Percentiles rank a stretch among this genome's conserved stretches.
Evolutionary conservation across 2,113 vertebrate genomes (phyloP).

Genomic region (Paralichthys olivaceus): DNA sequence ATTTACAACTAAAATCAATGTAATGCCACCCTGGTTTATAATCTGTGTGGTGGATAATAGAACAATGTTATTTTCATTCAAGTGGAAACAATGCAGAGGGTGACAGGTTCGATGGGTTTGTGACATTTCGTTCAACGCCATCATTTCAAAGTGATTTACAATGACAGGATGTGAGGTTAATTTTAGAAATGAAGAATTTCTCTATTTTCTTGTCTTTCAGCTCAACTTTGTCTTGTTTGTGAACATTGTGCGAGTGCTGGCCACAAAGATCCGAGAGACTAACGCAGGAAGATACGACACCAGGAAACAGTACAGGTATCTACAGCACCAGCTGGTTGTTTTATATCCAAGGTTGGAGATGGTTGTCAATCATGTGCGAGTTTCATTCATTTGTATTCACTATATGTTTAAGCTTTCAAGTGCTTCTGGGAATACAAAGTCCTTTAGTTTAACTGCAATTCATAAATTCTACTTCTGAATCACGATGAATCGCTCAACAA

Average conservation of each 20-base stretch:
- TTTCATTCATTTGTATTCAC: not conserved
- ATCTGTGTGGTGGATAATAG: not conserved
- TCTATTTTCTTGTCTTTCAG: constrained; percentile 78
- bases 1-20: not conserved
- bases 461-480: too few species aligned
- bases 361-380: not conserved
- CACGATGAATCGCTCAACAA: too few species aligned
- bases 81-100: not conserved
- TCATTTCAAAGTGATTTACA: not conserved
- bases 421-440: too few species aligned
- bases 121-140: not conserved
- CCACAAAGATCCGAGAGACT: constrained; percentile 91
- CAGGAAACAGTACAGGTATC: constrained; percentile 90
- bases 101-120: not conserved
- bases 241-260: constrained; percentile 91
- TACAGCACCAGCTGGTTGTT: not conserved
- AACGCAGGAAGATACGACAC: constrained; percentile 89
- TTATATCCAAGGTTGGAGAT: too few species aligned
- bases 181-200: not conserved
- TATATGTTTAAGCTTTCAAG: not conserved
- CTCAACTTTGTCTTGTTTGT: constrained; percentile 92
- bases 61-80: not conserved
- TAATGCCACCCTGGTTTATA: not conserved
- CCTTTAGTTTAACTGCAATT: too few species aligned
- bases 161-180: not conserved